Evolutionary conservation across 2,797 vertebrate species (phyloP).

Genomic region (Austrolebias charrua): DNA sequence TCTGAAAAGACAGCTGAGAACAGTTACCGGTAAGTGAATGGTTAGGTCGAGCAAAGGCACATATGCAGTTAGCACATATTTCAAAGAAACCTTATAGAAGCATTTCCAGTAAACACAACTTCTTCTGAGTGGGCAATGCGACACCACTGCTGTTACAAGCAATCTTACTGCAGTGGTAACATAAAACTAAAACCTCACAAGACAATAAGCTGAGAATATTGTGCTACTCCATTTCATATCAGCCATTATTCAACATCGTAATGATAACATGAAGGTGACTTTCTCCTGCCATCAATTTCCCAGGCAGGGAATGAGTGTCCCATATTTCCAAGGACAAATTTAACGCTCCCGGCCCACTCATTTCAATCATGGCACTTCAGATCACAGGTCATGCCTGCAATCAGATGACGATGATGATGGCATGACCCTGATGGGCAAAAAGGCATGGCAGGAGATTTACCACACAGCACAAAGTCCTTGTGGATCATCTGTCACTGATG

Average conservation of each 20-base stretch:
- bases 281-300: slow-evolving; percentile 69
- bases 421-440: slow-evolving; percentile 53
- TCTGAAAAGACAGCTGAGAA: slow-evolving; percentile 31
- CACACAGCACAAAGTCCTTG: slow-evolving; percentile 14
- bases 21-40: slow-evolving; percentile 16
- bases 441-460: slow-evolving; percentile 45
- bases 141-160: slow-evolving; percentile 21
- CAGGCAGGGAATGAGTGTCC: slow-evolving; percentile 41
- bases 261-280: slow-evolving; percentile 76
- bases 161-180: slow-evolving; percentile 27
- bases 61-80: slow-evolving; percentile 21
- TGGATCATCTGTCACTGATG: slow-evolving; percentile 34
- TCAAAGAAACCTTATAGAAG: slow-evolving; percentile 18
- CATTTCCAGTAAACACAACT: slow-evolving; percentile 8
- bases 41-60: slow-evolving; percentile 10
- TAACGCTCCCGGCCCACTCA: slow-evolving; percentile 41
- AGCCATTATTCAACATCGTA: slow-evolving; percentile 42
- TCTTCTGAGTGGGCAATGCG: not conserved
- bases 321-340: slow-evolving; percentile 61
- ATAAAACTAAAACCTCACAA: slow-evolving; percentile 24
- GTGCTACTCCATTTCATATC: slow-evolving; percentile 37
- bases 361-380: slow-evolving; percentile 53
- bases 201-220: slow-evolving; percentile 15
- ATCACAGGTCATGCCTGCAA: slow-evolving; percentile 34
- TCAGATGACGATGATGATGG: slow-evolving; percentile 58